Percentiles rank a stretch among this genome's conserved stretches.
phyloP scores from a whole-genome alignment of 2,888 invertebrate genomes.

The Apamea monoglypha region DNA sequence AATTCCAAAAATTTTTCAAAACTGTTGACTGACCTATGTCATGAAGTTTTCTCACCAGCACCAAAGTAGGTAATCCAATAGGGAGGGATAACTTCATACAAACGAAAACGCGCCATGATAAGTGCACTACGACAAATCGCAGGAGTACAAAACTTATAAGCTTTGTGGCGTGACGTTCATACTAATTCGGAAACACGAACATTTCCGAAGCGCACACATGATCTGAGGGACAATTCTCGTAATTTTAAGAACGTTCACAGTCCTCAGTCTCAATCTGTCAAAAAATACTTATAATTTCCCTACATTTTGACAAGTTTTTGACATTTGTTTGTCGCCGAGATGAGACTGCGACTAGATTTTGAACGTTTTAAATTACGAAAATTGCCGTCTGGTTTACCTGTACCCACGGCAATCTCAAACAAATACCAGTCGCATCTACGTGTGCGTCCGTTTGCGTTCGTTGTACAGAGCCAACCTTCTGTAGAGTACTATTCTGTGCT shows the following conservation, averaged over 20 bases:
- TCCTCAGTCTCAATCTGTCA: no score
- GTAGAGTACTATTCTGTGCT: background rate
- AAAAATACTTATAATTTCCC: no score
- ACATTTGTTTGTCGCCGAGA: no score
- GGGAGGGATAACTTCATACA: background rate
- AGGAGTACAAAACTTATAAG: background rate
- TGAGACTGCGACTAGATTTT: no score
- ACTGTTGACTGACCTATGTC: background rate
- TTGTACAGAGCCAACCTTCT: background rate
- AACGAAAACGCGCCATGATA: background rate
- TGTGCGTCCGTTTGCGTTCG: background rate
- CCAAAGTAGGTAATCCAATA: background rate
- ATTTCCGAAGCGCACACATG: background rate
- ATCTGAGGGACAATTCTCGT: no score
- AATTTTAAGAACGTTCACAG: no score
- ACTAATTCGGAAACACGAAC: background rate
- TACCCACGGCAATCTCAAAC: background rate
- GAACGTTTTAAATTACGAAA: no score
- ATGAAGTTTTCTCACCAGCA: no score
- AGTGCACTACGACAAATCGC: background rate
- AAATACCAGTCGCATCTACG: background rate
- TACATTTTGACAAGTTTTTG: no score
- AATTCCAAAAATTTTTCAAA: background rate
- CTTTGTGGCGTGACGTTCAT: background rate
- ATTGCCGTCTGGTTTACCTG: background rate